Evolutionary conservation across 2,797 vertebrate genomes (phyloP).

Genomic region (Cynodonichthys magdalenae): DNA sequence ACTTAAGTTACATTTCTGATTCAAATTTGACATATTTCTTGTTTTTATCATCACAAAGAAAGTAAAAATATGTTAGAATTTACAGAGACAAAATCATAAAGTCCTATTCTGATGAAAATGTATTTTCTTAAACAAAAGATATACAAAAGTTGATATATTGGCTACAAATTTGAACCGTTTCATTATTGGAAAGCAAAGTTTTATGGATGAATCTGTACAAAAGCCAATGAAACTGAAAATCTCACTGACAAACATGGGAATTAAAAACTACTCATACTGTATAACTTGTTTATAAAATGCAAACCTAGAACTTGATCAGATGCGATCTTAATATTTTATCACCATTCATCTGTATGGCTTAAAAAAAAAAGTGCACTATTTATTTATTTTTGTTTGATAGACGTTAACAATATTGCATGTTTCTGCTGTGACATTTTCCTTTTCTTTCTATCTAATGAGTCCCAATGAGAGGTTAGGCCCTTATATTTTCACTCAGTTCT

Average conservation of each 20-base stretch:
- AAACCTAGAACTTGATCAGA: slow-evolving; percentile 31
- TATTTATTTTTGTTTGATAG: slow-evolving; percentile 35
- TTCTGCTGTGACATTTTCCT: slow-evolving; percentile 26
- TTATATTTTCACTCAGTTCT: slow-evolving; percentile 25
- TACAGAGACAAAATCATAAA: not conserved
- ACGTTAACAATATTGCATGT: slow-evolving; percentile 16
- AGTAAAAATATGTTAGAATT: slow-evolving; percentile 9
- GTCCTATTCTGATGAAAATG: not conserved
- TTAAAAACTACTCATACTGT: no score
- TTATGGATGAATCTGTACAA: no score
- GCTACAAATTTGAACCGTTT: not conserved
- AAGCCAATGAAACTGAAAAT: no score
- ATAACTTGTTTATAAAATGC: not conserved
- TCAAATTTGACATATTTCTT: slow-evolving; percentile 72
- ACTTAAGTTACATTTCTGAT: slow-evolving; percentile 70
- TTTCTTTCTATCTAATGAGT: slow-evolving; percentile 35
- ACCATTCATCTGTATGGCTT: slow-evolving; percentile 24
- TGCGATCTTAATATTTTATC: slow-evolving; percentile 23
- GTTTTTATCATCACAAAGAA: slow-evolving; percentile 72
- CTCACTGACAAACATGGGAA: no score
- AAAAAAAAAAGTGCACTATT: slow-evolving; percentile 13
- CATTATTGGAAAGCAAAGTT: not conserved
- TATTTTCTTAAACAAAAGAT: no score
- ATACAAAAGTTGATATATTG: no score
- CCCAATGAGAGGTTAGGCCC: slow-evolving; percentile 41